phyloP scores from a whole-genome alignment of 1,140 invertebrate species.

The Drosophila ironensis region DNA sequence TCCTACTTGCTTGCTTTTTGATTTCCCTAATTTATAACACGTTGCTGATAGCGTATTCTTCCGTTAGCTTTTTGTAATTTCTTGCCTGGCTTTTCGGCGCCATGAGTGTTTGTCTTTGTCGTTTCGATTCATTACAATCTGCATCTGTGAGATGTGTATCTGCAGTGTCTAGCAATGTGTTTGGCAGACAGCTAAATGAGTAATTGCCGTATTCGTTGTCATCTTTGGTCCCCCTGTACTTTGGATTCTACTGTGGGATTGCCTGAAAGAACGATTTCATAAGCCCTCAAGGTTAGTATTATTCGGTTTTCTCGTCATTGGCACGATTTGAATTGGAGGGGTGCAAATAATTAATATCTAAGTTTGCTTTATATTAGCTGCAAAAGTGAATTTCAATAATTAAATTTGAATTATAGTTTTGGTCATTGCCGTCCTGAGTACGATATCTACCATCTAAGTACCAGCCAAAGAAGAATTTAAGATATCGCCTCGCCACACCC shows the following conservation, averaged over 20 bases:
- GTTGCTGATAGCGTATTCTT: conserved; percentile 63
- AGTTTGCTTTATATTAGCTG: not conserved
- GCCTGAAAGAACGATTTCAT: conserved; percentile 27
- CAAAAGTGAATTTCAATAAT: not conserved
- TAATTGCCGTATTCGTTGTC: conserved; percentile 58
- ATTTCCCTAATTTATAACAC: conserved; percentile 65
- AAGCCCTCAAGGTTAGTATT: conserved; percentile 32
- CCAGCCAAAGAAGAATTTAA: no score
- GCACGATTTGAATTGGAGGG: conserved; percentile 10
- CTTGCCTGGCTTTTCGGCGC: conserved; percentile 52
- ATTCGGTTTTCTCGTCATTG: conserved; percentile 3
- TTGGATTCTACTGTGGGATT: conserved; percentile 24
- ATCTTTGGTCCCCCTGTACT: conserved; percentile 45
- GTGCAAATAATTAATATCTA: conserved; percentile 7
- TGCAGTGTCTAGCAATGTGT: conserved; percentile 50
- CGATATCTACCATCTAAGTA: not conserved
- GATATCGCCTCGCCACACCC: not conserved
- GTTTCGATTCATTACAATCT: conserved; percentile 41
- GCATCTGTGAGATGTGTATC: conserved; percentile 50
- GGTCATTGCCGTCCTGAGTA: not conserved
- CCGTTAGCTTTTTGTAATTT: conserved; percentile 56
- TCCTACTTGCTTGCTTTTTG: conserved; percentile 52
- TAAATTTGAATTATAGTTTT: not conserved
- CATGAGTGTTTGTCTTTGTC: conserved; percentile 41
- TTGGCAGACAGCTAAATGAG: conserved; percentile 51